Base-by-base conservation (phyloP, 2,113 vertebrate genomes). In the Oophaga pumilio region DNA sequence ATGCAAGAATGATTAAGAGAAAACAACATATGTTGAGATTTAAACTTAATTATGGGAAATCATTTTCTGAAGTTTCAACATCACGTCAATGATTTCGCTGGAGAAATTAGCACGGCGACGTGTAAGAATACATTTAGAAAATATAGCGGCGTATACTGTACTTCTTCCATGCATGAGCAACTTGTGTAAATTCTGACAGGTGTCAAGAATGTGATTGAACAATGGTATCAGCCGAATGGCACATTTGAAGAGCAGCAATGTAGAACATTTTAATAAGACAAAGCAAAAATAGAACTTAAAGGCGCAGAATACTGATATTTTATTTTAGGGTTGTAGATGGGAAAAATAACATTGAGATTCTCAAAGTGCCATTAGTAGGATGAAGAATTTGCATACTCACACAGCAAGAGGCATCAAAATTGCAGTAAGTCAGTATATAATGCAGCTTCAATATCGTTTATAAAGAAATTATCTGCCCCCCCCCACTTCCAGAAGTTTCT, bases 131-230 rank as follows among this genome's bases (percentile, higher is more conserved):
- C 11, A 74, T 74, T 20, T 50, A 20, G 71, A 81, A 17, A n/a
- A 24, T 43, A 62, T 43, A 62, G 18, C 53, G 0, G 14, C 8
- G 15, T 33, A 49, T 50, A 18, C 24, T 60, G 15, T 9, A 4
- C 53, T 28, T 87, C 50, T 80, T 87, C 71, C 73, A 69, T 77
- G 74, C 77, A 73, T 59, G 68, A 87, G 80, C 68, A 33, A 80
- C 66, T 18, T 52, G 77, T 49, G 64, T 53, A 17, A 78, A 87
- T 50, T 71, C 78, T 76, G 86, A 82, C 86, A 87, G 66, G 78
- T 87, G 86, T 82, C 86, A 82, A 56, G 33, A 74, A 82, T 76
- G 79, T 87, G 79, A 87, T 82, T 57, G 77, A 87, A 81, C 77
- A 71, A 57, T 81, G 77, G 77, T 78, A 60, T 8, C 62, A 80